Evolutionary conservation across 2,888 invertebrate genomes (phyloP).

Genomic region (Nomada lathburiana): DNA sequence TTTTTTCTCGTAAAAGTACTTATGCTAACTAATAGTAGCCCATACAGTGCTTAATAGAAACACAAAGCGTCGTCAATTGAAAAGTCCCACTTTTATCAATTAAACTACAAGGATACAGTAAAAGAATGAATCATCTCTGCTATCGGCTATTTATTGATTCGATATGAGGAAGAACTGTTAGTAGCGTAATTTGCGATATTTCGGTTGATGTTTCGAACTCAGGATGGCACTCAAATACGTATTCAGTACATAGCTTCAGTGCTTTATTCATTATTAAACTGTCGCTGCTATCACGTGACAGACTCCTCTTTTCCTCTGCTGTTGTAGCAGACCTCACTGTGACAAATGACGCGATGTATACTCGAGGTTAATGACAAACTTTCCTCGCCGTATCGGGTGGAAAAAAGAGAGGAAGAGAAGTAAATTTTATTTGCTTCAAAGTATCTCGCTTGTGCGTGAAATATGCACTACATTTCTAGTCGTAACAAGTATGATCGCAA

Average conservation of each 20-base stretch:
- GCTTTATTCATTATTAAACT: slow-evolving; percentile 52
- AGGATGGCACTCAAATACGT: slow-evolving; percentile 18
- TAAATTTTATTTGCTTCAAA: slow-evolving; percentile 34
- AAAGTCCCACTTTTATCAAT: not conserved
- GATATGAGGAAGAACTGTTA: not conserved
- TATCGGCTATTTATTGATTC: not conserved
- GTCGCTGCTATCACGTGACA: slow-evolving; percentile 40
- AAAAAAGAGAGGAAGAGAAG: slow-evolving; percentile 14
- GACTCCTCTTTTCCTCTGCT: slow-evolving; percentile 32
- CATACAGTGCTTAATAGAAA: too few species aligned
- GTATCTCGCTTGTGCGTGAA: not conserved
- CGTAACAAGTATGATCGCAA: not conserved
- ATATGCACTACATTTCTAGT: not conserved
- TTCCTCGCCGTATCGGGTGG: slow-evolving; percentile 41
- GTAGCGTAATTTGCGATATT: not conserved
- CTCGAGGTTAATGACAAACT: slow-evolving; percentile 69
- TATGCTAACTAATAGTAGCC: too few species aligned
- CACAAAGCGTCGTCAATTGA: too few species aligned
- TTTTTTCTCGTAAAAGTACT: too few species aligned
- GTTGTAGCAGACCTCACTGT: slow-evolving; percentile 60
- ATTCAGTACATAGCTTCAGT: slow-evolving; percentile 17
- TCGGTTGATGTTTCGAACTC: not conserved
- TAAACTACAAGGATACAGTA: not conserved
- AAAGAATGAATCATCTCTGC: not conserved
- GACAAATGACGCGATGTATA: slow-evolving; percentile 60